Conservation (phyloP, 53 echinoderm and acorn worm species). For the Echinarachnius parma region DNA sequence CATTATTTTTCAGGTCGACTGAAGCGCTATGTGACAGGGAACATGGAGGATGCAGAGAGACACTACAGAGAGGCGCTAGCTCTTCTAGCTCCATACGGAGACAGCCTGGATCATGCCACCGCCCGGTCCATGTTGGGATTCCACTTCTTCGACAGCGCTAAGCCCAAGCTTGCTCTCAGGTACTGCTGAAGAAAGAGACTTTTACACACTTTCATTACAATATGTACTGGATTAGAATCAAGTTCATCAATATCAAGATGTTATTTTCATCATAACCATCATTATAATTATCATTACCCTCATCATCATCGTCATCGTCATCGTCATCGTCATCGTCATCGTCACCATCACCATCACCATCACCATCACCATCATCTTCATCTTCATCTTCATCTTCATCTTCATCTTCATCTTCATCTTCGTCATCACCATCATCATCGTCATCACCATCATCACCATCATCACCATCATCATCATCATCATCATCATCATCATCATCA, state of each 20-base stretch:
- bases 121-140: slow-evolving; percentile 29
- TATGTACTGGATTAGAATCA: no score
- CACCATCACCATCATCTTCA: no score
- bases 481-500: slow-evolving; percentile 40
- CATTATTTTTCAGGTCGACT: slow-evolving; percentile 39
- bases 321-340: no score
- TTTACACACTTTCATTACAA: no score
- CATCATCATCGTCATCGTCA: no score
- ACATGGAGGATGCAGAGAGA: slow-evolving; percentile 36
- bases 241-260: no score
- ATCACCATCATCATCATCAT: slow-evolving; percentile 34
- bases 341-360: no score
- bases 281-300: no score
- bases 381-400: no score
- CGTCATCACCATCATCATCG: no score
- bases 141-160: slow-evolving; percentile 39
- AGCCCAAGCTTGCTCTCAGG: slow-evolving; percentile 35
- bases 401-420: no score
- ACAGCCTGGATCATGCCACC: slow-evolving; percentile 33
- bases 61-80: slow-evolving; percentile 16
- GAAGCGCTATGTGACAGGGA: slow-evolving; percentile 31
- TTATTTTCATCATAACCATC: no score
- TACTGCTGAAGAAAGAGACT: not conserved
- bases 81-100: slow-evolving; percentile 16
- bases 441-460: slow-evolving; percentile 1